Evolutionary conservation across 1,140 invertebrate genomes (phyloP), one percentile per base, ranked within the genome.

Genomic region (Meteorus sp.): DNA sequence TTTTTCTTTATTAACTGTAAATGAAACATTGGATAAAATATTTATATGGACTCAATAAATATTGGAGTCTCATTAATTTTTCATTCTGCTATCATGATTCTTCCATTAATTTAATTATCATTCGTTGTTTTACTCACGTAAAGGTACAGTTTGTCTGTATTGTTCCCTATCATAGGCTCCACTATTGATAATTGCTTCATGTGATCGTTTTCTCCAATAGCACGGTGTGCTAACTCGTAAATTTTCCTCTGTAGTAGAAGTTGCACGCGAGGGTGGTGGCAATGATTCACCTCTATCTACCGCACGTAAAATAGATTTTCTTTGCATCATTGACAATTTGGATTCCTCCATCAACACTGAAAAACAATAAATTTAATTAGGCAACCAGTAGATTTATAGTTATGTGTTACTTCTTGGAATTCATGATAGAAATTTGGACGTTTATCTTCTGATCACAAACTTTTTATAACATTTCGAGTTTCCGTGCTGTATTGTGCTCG

Each of bases 281-380:
- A 82, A 66, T 3, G 76, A 64, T 51, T 80, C 72, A 1, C 79
- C 80, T 33, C 64, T 74, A 31, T 79, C 71, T 0, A 81, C 58
- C 3, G 71, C 73, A 17, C 64, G 64, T 53, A 76, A 68, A 44
- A 81, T 75, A 0, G 64, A 62, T 65, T 77, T 77, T 20, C 77
- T 73, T 59, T 78, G 78, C 66, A 76, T 70, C 74, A 80, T 80
- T 2, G 72, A 69, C 3, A 81, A 52, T 60, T 77, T 81, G 1
- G 79, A 79, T 63, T 82, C 80, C 52, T 80, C 76, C 73, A 81
- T 79, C n/a, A 82, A 56, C 17, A 77, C 80, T 81, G 56, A 56
- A 55, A 52, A 51, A 50, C 54, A 57, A 61, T 58, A 47, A 1
- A 27, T n/a, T n/a, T n/a, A n/a, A n/a, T n/a, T n/a, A n/a, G n/a